Evolutionary conservation across 1,140 invertebrate species (phyloP), one percentile per base, ranked within the genome.

Genomic region (Atopsyche davidsoni): DNA sequence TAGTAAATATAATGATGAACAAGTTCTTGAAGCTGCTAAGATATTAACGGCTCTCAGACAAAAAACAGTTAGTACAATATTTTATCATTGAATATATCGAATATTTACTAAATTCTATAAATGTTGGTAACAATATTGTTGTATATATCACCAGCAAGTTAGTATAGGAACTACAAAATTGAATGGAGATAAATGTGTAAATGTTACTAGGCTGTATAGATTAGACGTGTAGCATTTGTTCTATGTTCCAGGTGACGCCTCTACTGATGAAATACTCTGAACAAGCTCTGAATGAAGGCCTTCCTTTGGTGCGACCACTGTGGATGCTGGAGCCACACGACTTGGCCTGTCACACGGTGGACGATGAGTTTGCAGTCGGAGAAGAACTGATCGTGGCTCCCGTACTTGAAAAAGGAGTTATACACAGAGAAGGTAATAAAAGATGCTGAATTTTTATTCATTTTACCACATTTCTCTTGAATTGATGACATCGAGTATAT

Each of bases 381-480:
- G 84, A 93, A 56, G 87, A 93, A 60, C 72, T 96, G 0, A 85
- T 98, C 10, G 92, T 96, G 0, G 94, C 94, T 0, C 93, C 93
- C 0, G 81, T 97, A 24, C 63, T 96, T 3, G 75, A 86, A 36
- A 73, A 79, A 0, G 82, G 81, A 2, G 75, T 69, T 2, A 78
- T 77, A 25, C 74, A 79, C 43, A 67, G 84, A 57, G 79, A 83
- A 68, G 77, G 77, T 78, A 53, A 57, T 47, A 38, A 4, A 10
- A 42, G 19, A 13, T 28, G n/a, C n/a, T n/a, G n/a, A n/a, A n/a
- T n/a, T n/a, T n/a, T n/a, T n/a, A n/a, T n/a, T n/a, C n/a, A n/a
- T n/a, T n/a, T n/a, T n/a, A n/a, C n/a, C n/a, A n/a, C n/a, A n/a
- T n/a, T n/a, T n/a, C n/a, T n/a, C n/a, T n/a, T n/a, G n/a, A n/a